These are phyloP conservation scores for Nothura maculosa DNA, from an alignment of 2,797 vertebrate species.

Conservation along the genomic window DNA sequence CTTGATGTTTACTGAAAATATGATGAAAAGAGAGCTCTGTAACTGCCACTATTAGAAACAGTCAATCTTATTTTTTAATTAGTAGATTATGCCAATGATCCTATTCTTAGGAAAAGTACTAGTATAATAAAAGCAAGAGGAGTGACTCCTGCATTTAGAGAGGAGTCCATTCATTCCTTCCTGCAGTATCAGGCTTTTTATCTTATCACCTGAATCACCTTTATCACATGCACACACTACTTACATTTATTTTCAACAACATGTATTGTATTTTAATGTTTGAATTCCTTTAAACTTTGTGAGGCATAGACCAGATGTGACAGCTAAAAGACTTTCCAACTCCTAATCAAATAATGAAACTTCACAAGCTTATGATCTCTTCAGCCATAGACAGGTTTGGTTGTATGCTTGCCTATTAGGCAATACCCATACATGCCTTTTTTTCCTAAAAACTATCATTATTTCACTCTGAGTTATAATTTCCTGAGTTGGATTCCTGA, in stretches of 20 bases:
- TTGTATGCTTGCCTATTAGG: not conserved
- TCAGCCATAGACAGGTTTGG: not conserved
- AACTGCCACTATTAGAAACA: not conserved
- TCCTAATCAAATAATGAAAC: not conserved
- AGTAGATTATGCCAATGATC: not conserved
- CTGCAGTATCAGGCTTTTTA: not conserved
- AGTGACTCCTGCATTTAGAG: not conserved
- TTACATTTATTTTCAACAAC: not conserved
- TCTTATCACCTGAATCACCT: not conserved
- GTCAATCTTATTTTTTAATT: not conserved
- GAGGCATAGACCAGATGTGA: not conserved
- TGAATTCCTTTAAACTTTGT: not conserved
- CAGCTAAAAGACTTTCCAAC: not conserved
- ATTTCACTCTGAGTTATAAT: not conserved
- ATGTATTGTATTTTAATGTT: not conserved
- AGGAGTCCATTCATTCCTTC: not conserved
- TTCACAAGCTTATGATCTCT: not conserved
- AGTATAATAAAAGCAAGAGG: not conserved
- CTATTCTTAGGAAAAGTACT: not conserved
- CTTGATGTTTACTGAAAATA: not conserved
- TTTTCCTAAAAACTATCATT: not conserved
- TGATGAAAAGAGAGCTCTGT: fast-evolving
- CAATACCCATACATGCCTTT: not conserved
- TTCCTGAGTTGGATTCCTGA: not conserved
- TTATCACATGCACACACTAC: not conserved